phyloP scores from a whole-genome alignment of 2,888 invertebrate species.

The Rotaria sp. region DNA sequence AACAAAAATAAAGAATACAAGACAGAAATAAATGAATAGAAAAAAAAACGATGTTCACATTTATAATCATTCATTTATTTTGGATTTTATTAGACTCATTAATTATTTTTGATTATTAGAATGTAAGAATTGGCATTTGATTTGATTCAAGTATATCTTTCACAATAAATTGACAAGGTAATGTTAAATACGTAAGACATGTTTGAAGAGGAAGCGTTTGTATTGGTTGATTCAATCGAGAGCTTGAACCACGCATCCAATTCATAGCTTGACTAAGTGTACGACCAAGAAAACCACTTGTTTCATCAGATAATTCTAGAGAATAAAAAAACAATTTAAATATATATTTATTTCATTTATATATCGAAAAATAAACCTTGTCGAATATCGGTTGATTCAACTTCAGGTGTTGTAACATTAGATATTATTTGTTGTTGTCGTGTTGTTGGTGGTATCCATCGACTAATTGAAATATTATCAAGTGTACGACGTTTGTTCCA shows the following conservation, averaged over 20 bases:
- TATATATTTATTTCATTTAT: background rate
- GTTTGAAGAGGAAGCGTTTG: background rate
- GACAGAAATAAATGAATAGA: background rate
- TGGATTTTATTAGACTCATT: background rate
- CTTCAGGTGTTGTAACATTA: slow-evolving; percentile 6
- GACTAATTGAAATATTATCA: background rate
- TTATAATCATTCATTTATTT: background rate
- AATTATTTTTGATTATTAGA: background rate
- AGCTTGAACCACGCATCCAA: slow-evolving; percentile 22
- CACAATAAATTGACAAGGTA: slow-evolving; percentile 10
- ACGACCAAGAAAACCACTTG: slow-evolving; percentile 9
- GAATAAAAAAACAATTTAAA: background rate
- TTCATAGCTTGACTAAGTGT: slow-evolving; percentile 27
- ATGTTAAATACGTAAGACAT: background rate
- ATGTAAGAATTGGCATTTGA: slow-evolving; percentile 16
- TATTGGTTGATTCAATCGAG: background rate
- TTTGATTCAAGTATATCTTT: slow-evolving; percentile 19
- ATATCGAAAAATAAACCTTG: background rate
- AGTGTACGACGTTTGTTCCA: background rate
- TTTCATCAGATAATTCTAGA: slow-evolving; percentile 13
- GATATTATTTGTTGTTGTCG: background rate
- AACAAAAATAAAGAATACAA: background rate
- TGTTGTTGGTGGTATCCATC: slow-evolving; percentile 7
- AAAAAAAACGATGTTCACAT: background rate
- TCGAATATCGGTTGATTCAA: slow-evolving; percentile 7